phyloP scores from a whole-genome alignment of 1,140 invertebrate genomes.

The Pseudomyrmex concolor region DNA sequence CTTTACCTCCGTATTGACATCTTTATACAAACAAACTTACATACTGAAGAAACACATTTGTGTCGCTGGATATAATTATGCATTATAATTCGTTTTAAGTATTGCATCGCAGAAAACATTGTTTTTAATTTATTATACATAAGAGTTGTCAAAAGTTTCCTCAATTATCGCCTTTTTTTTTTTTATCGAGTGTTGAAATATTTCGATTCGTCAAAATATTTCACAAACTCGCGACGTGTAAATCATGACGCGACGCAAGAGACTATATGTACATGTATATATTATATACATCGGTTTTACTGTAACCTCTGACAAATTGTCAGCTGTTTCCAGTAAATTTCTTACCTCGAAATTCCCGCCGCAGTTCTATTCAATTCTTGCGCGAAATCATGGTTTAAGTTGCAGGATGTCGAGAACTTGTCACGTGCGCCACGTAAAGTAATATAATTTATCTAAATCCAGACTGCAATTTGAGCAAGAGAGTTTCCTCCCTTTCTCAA shows the following conservation, averaged over 20 bases:
- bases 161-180: too few species aligned
- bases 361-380: conserved; percentile 3
- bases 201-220: too few species aligned
- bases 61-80: neutral
- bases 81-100: neutral
- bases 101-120: neutral
- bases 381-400: neutral
- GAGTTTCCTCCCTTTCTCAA: too few species aligned
- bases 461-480: neutral
- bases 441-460: conserved; percentile 24
- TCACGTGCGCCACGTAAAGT: neutral
- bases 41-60: neutral
- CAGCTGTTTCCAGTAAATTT: neutral
- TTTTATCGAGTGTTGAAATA: too few species aligned
- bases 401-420: neutral
- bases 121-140: too few species aligned
- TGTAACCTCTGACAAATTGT: neutral
- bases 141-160: too few species aligned
- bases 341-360: neutral
- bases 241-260: too few species aligned
- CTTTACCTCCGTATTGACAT: conserved; percentile 1
- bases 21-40: conserved; percentile 2
- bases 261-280: neutral
- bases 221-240: too few species aligned
- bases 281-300: neutral